These are phyloP conservation scores for Parnassius orleans DNA, from an alignment of 2,888 invertebrate species.

Conservation along the genomic window DNA sequence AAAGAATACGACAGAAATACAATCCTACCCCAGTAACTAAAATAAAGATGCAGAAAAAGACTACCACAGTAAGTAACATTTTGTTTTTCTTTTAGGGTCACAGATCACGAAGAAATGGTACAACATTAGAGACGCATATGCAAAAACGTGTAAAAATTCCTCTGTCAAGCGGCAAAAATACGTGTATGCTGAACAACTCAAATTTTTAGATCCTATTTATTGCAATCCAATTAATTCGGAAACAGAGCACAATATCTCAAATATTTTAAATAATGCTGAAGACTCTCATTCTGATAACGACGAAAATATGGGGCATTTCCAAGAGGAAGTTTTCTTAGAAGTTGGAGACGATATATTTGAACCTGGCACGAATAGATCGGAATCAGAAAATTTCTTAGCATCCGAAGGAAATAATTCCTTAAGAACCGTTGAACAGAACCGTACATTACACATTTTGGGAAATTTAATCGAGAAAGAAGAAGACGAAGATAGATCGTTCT, in stretches of 20 bases:
- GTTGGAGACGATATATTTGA: conserved; percentile 24
- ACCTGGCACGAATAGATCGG: background rate
- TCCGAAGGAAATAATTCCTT: conserved; percentile 13
- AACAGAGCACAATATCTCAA: background rate
- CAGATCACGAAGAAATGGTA: conserved; percentile 54
- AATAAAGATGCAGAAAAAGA: no score
- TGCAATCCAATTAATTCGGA: conserved; percentile 36
- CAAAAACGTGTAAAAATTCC: conserved; percentile 44
- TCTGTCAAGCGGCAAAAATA: conserved; percentile 37
- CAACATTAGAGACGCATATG: conserved; percentile 50
- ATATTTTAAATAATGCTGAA: conserved; percentile 26
- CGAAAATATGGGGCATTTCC: background rate
- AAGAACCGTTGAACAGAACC: conserved; percentile 32
- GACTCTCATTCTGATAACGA: conserved; percentile 15
- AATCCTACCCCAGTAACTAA: no score
- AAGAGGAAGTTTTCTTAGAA: conserved; percentile 21
- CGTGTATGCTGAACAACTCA: no score
- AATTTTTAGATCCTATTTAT: conserved; percentile 46
- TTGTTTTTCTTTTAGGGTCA: conserved; percentile 35
- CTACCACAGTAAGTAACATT: background rate
- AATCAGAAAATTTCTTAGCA: background rate
- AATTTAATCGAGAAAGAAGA: conserved; percentile 58
- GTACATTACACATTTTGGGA: conserved; percentile 47
- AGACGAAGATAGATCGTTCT: conserved; percentile 64
- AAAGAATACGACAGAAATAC: no score